These are phyloP conservation scores for Tetrax tetrax DNA, from an alignment of 2,113 vertebrate genomes.

Conservation along the genomic window DNA sequence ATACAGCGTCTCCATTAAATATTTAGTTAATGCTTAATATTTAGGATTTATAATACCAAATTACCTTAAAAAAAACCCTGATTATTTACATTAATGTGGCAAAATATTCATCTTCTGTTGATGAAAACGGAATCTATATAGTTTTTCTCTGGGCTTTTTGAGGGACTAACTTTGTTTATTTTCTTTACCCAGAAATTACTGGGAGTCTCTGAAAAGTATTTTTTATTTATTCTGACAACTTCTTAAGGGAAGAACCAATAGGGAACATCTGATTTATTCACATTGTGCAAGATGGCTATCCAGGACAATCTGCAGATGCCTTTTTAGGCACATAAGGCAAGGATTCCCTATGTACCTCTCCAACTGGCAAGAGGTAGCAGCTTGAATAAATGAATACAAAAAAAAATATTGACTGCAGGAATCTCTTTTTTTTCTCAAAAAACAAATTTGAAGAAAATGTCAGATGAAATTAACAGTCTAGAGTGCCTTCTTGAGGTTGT, in stretches of 20 bases:
- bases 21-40: not conserved
- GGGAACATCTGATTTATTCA: conserved; percentile 6
- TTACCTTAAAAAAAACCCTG: not conserved
- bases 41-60: not conserved
- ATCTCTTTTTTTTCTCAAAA: not conserved
- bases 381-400: conserved; percentile 21
- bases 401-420: not conserved
- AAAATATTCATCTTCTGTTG: not conserved
- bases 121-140: not conserved
- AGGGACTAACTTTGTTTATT: not conserved
- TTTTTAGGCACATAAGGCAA: conserved; percentile 1
- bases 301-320: not conserved
- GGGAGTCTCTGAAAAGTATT: not conserved
- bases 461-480: not conserved
- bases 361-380: not conserved
- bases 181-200: not conserved
- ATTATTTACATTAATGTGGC: not conserved
- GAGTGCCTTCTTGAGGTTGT: not conserved
- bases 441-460: conserved; percentile 34
- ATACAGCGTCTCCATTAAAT: not conserved
- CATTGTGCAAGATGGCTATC: not conserved
- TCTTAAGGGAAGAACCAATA: not conserved
- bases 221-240: conserved; percentile 25
- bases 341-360: not conserved
- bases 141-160: not conserved